Base-by-base conservation (phyloP, 2,113 vertebrate species). In the Varanus komodoensis region DNA sequence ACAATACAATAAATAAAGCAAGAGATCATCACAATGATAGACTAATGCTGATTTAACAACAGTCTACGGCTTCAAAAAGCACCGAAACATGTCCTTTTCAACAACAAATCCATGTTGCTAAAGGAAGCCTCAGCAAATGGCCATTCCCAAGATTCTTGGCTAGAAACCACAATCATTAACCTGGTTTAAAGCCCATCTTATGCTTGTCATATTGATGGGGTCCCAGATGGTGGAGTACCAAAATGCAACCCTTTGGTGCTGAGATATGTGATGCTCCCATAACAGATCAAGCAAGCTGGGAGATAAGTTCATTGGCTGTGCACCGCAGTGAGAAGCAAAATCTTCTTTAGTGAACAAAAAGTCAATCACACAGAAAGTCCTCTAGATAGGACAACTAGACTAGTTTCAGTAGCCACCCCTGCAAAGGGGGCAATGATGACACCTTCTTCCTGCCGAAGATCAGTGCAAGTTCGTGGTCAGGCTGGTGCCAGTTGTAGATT, bases 391-490 rank as follows among this genome's bases (percentile, higher is more conserved):
- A 50, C 2, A 27, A 34, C 17, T 64, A 80, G 77, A 25, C 17
- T 80, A 80, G 75, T 69, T 50, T 80, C 29, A 52, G 67, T 68
- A 68, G 27, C 74, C 19, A 12, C 27, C 23, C 69, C 64, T 52
- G 44, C 38, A 50, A 32, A 87, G 54, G 25, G 12, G 32, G 15
- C 34, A 32, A 15, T 29, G 38, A 79, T 77, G 44, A 84, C 79
- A 69, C 79, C 44, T 17, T 69, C 48, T 84, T 32, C n/a, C 57
- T 57, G 23, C 74, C 68, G 14, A 80, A 88, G 29, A 69, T 79
- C 44, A 52, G 44, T 80, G 74, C 77, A 81, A 74, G 86, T 80
- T 79, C 86, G 89, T 86, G 75, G 75, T 79, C 77, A 38, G 87
- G 32, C 77, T 81, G 32, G 29, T 80, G 61, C 87, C 77, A 85